These are phyloP conservation scores for Calidris pygmaea DNA, from an alignment of 2,113 vertebrate species.

Conservation along the genomic window DNA sequence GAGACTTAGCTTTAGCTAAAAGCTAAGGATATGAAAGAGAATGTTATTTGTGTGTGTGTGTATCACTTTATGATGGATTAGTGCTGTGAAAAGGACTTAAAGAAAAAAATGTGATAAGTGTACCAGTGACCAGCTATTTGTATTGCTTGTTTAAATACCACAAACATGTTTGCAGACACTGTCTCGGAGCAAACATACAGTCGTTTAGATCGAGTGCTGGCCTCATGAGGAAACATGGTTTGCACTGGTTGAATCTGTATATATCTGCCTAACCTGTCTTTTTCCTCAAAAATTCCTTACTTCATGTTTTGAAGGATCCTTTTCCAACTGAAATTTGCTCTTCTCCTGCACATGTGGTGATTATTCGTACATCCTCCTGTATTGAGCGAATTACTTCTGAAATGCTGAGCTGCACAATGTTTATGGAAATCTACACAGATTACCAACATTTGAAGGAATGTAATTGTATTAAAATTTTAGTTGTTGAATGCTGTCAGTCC, in stretches of 20 bases:
- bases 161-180: neutral
- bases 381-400: neutral
- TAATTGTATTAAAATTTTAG: neutral
- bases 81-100: neutral
- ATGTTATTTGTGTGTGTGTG: neutral
- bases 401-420: neutral
- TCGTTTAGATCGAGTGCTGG: neutral
- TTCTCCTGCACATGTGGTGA: neutral
- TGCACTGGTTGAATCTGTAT: neutral
- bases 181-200: neutral
- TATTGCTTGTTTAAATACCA: neutral
- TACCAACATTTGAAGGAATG: neutral
- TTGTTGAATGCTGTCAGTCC: neutral
- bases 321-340: neutral
- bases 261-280: neutral
- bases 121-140: neutral
- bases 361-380: neutral
- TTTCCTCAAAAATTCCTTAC: rapidly evolving
- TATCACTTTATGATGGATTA: neutral
- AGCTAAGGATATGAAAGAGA: neutral
- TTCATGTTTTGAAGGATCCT: neutral
- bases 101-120: neutral
- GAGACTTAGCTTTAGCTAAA: no score
- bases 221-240: neutral
- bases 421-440: neutral